Base-by-base conservation (phyloP, 2,113 vertebrate genomes). In the Alosa alosa region DNA sequence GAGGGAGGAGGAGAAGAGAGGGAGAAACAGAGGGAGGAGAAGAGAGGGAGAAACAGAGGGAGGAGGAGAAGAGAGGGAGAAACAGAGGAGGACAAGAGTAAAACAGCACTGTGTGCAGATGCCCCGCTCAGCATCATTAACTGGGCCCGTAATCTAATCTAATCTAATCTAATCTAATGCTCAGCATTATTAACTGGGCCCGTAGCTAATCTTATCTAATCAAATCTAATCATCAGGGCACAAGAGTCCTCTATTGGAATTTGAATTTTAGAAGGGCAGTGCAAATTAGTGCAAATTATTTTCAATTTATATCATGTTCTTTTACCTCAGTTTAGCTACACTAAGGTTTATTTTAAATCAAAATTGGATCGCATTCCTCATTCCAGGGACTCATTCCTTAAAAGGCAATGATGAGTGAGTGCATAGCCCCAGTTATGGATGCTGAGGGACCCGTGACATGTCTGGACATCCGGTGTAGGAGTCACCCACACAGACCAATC, bases 51-150 rank as follows among this genome's bases (percentile, higher is more conserved):
- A 31, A 31, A 31, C 31, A 31, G 89, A 93, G 94, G 94, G 91
- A 93, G 96, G 93, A 84, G 94, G 95, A 96, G 93, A 84, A 31
- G 31, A 31, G 31, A 31, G 31, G 31, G 31, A 31, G 31, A 31
- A 31, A 31, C 31, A 31, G 81, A 88, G 88, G 75, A 90, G 84
- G 88, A 89, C 86, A 92, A 89, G 36, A 93, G 94, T 93, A 92
- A 94, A 93, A 94, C 86, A 93, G 78, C 90, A 92, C 86, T 86
- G 89, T 86, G 11, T 88, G 89, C 88, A 85, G 88, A 90, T 68
- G 89, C 89, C 91, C 91, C 82, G 89, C 86, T 88, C 92, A 94
- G 86, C 93, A 93, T 89, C 47, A 93, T 92, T 92, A 92, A 89
- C 90, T 90, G 87, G 86, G 2, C 15, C 25, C 31, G 31, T 31